Evolutionary conservation across 64 coral and sea anemone species (phyloP).

Genomic region (Hydrozoanthus tunicans): DNA sequence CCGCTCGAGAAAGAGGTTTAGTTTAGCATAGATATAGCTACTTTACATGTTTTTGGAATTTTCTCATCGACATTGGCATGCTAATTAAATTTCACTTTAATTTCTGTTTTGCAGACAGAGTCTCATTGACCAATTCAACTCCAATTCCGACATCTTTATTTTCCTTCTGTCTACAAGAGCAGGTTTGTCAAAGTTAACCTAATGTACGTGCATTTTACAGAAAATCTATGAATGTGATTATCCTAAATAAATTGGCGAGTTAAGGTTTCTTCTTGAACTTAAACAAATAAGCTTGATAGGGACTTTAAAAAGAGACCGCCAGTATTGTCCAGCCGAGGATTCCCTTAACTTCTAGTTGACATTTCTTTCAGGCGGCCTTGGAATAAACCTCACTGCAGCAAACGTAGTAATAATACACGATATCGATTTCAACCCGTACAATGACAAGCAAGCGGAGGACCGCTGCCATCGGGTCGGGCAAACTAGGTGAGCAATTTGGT

Average conservation of each 20-base stretch:
- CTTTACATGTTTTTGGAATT: too few relatives aligned
- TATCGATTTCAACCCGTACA: conserved; percentile 96
- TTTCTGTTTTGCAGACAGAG: conserved; percentile 26
- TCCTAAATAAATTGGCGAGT: background rate
- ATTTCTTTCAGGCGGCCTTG: conserved; percentile 78
- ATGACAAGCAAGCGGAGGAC: conserved; percentile 98
- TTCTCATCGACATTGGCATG: too few relatives aligned
- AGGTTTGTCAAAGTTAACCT: background rate
- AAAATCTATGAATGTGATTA: background rate
- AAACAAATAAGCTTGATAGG: too few relatives aligned
- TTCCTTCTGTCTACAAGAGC: conserved; percentile 49
- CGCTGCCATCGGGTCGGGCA: conserved; percentile 52
- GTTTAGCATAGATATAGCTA: too few relatives aligned
- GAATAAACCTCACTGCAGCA: conserved; percentile 95
- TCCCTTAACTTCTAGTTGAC: too few relatives aligned
- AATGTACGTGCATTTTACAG: background rate
- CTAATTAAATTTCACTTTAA: too few relatives aligned
- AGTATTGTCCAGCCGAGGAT: too few relatives aligned
- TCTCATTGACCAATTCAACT: conserved; percentile 41
- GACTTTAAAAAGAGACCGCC: too few relatives aligned
- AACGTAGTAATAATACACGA: conserved; percentile 96
- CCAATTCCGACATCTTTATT: conserved; percentile 8
- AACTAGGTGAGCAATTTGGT: conserved; percentile 3
- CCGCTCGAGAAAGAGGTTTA: too few relatives aligned
- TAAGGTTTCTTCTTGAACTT: background rate